Evolutionary conservation across 2,113 vertebrate genomes (phyloP), one percentile per base, ranked within the genome.

Genomic region (Arothron firmamentum): DNA sequence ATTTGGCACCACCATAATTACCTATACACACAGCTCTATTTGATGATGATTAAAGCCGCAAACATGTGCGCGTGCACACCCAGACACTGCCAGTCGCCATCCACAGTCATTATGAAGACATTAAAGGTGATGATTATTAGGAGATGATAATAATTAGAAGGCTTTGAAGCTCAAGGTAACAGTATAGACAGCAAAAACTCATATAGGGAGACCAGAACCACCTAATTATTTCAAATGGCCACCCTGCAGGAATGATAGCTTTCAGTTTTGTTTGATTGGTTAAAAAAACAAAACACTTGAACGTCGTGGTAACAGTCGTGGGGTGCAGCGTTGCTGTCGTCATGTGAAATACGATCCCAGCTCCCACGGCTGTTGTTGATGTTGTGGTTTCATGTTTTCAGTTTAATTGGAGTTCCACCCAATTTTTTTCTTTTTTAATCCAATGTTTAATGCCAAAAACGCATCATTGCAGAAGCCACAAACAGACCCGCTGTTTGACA

Each of bases 1-100:
- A 85, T 84, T 85, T 71, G 87, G 85, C 85, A 85, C 81, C 79
- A 79, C 56, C 66, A 67, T 89, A 91, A 89, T 87, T 89, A 88
- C 87, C 82, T 59, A 70, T 83, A 85, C 83, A 82, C 80, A 81
- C 77, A 75, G 68, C 65, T 86, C 77, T 85, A 86, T 88, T 86
- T 87, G 85, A 83, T 78, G 75, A 81, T 81, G 86, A 90, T 89
- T 86, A 89, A 89, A 88, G 85, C 74, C 77, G 51, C 71, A 56
- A 65, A 72, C 59, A 66, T 59, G 70, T 53, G 61, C 17, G 70
- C 69, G 69, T 79, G 72, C 67, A 72, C 65, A 72, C 75, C 82
- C 82, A 87, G 82, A 87, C 82, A 66, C 57, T 65, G 65, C 55
- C 85, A 69, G 88, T 85, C 85, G 81, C 81, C 80, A 85, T 67